Percentiles rank a stretch among this genome's conserved stretches.
Conservation (phyloP, 2,113 vertebrate species). For the Hyla sarda region DNA sequence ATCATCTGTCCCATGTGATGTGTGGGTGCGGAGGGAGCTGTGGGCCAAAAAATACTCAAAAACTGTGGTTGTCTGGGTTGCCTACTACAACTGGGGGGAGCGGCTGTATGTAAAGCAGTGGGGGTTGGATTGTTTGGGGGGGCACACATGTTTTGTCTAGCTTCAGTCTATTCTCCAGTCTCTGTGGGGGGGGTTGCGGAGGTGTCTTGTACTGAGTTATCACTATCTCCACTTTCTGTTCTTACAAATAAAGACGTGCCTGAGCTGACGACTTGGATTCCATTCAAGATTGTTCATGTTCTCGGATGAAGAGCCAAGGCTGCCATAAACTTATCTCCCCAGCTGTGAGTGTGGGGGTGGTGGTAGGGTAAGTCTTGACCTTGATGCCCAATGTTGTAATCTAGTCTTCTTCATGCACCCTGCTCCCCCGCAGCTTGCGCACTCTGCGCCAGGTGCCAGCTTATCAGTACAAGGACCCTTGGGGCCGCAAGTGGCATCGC, state of each 20-base stretch:
- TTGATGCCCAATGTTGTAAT: neutral
- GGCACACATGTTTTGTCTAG: too few species aligned
- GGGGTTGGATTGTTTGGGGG: too few species aligned
- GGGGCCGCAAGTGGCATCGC: neutral
- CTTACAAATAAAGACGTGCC: neutral
- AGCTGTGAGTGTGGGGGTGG: slow-evolving; percentile 33
- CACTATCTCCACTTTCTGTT: neutral
- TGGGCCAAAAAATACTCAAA: too few species aligned
- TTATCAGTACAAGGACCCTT: neutral
- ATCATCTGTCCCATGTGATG: neutral
- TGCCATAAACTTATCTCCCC: neutral
- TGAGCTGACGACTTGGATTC: neutral
- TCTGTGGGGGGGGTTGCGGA: neutral
- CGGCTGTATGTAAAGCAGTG: too few species aligned
- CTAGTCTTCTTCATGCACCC: neutral
- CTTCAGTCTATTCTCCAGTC: too few species aligned
- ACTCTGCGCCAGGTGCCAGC: neutral
- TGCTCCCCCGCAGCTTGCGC: slow-evolving; percentile 4
- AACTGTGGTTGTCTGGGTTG: too few species aligned
- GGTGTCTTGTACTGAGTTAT: neutral
- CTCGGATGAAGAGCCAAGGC: neutral
- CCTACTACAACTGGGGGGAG: too few species aligned
- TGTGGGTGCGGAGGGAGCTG: neutral
- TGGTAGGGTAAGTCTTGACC: neutral
- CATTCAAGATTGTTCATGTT: slow-evolving; percentile 26